These are phyloP conservation scores for Alca torda DNA, from an alignment of 2,797 vertebrate species.

Conservation along the genomic window DNA sequence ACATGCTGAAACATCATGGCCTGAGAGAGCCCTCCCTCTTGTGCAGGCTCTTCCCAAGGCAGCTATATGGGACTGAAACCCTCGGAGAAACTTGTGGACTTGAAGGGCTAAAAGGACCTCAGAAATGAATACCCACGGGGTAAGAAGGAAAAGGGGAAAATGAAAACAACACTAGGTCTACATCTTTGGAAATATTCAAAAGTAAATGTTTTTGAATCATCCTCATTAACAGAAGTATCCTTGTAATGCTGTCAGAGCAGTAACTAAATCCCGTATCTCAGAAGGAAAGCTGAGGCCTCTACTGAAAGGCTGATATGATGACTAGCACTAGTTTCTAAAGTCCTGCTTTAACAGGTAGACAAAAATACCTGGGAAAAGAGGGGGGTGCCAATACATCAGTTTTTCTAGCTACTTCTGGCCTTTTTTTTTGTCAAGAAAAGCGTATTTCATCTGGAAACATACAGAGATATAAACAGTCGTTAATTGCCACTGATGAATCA, in stretches of 20 bases:
- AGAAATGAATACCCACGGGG: neutral
- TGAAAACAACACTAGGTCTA: neutral
- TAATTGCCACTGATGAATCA: neutral
- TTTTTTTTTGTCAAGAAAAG: neutral
- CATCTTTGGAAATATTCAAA: constrained; percentile 27
- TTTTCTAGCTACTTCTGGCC: neutral
- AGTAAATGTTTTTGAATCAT: constrained; percentile 9
- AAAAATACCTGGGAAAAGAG: neutral
- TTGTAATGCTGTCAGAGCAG: neutral
- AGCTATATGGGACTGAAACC: neutral
- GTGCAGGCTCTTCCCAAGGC: neutral
- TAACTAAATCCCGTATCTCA: neutral
- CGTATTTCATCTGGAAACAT: neutral
- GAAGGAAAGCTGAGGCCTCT: neutral
- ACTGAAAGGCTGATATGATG: neutral
- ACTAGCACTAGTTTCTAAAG: neutral
- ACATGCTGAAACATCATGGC: neutral
- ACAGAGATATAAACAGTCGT: neutral
- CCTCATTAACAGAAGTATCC: neutral
- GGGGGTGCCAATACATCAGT: neutral
- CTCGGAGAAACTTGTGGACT: neutral
- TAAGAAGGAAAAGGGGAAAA: neutral
- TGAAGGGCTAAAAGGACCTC: neutral
- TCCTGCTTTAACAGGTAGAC: neutral
- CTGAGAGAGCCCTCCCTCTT: neutral